These are phyloP conservation scores for Cantharis flavilabris DNA, from an alignment of 2,888 invertebrate genomes.

Conservation along the genomic window DNA sequence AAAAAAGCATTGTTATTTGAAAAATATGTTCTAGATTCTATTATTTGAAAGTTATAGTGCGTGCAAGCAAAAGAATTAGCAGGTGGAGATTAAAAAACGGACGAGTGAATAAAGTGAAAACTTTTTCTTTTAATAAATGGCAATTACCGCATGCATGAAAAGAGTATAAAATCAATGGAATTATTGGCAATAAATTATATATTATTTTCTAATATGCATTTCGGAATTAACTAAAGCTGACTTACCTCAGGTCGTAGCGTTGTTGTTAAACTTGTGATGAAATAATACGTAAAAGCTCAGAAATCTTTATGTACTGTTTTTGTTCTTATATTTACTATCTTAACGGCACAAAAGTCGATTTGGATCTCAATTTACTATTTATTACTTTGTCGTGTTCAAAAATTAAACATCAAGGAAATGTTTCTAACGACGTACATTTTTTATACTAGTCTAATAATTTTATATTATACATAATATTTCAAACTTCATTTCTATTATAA, in stretches of 20 bases:
- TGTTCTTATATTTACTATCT: not conserved
- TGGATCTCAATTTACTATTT: slow-evolving; percentile 22
- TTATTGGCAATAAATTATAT: slow-evolving; percentile 3
- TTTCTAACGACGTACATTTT: not conserved
- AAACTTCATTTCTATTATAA: not conserved
- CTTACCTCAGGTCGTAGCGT: slow-evolving; percentile 1
- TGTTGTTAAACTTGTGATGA: not conserved
- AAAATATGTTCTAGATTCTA: not conserved
- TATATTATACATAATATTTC: not conserved
- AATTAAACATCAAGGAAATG: not conserved
- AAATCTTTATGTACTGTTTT: not conserved
- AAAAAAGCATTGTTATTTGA: not conserved
- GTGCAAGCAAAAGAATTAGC: not conserved
- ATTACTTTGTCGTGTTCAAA: slow-evolving; percentile 5
- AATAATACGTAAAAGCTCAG: not conserved
- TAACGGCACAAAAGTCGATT: slow-evolving; percentile 5
- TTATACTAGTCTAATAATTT: not conserved
- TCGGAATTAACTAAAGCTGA: not conserved
- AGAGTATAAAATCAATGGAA: not conserved
- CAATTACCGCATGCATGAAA: not conserved
- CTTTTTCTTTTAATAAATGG: not conserved
- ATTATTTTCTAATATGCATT: slow-evolving; percentile 1
- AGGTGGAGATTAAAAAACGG: not conserved
- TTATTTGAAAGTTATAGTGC: not conserved
- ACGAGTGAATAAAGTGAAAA: not conserved